Percentiles rank a stretch among this genome's conserved stretches.
phyloP scores from a whole-genome alignment of 64 coral and sea anemone species.

The Actinia equina region DNA sequence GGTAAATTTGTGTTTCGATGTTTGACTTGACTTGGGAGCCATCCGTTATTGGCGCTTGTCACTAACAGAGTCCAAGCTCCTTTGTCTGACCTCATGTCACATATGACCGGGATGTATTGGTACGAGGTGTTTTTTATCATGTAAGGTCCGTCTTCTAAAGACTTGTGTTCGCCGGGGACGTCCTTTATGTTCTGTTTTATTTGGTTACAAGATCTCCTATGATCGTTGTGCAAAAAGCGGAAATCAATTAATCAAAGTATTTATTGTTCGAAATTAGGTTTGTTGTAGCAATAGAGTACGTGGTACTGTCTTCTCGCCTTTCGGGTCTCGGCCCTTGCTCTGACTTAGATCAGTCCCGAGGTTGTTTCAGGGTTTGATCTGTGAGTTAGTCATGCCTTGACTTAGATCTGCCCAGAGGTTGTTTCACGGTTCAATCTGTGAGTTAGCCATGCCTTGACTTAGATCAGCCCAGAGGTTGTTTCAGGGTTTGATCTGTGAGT shows the following conservation, averaged over 20 bases:
- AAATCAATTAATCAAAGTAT: not conserved
- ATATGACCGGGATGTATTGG: constrained; percentile 49
- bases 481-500: too few relatives aligned
- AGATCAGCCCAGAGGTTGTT: too few relatives aligned
- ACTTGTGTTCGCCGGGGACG: not conserved
- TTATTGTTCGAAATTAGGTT: too few relatives aligned
- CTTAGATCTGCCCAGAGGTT: too few relatives aligned
- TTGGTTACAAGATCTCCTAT: constrained; percentile 51
- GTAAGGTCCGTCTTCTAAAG: constrained; percentile 22
- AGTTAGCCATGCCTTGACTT: too few relatives aligned
- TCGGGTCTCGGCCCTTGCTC: too few relatives aligned
- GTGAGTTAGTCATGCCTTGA: too few relatives aligned
- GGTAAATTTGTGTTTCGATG: constrained; percentile 30
- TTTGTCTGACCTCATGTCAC: constrained; percentile 38
- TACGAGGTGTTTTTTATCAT: constrained; percentile 23
- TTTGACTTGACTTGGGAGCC: constrained; percentile 30
- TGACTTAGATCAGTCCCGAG: too few relatives aligned
- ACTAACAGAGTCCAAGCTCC: constrained; percentile 54
- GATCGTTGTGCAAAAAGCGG: not conserved
- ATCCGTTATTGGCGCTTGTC: not conserved
- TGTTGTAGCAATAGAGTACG: too few relatives aligned
- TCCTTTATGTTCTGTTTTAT: not conserved
- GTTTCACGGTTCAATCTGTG: too few relatives aligned
- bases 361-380: too few relatives aligned
- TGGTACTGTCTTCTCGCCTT: too few relatives aligned